Conservation (phyloP, 2,113 vertebrate species). For the Clupea harengus region DNA sequence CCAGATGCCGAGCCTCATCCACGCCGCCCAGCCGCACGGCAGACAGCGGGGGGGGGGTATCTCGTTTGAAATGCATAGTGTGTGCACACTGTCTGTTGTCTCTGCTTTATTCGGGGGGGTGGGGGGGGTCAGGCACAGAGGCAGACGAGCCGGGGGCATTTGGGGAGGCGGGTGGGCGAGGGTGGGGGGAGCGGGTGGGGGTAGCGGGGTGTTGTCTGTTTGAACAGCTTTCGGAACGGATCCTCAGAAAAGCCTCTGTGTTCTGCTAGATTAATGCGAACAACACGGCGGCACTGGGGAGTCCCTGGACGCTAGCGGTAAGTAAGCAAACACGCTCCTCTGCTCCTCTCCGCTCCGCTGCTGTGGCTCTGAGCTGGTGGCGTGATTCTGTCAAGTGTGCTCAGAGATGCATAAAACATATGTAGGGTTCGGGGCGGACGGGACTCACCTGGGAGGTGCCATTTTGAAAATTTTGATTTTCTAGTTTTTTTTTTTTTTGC, state of each 20-base stretch:
- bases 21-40: background rate
- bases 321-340: constrained; percentile 26
- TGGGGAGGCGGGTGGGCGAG: background rate
- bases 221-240: constrained; percentile 47
- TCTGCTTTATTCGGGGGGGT: constrained; percentile 18
- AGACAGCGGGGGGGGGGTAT: background rate
- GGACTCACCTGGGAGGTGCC: background rate
- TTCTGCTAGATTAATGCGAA: constrained; percentile 47
- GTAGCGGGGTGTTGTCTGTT: constrained; percentile 23
- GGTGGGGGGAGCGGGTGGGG: background rate
- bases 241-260: constrained; percentile 37
- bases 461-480: background rate
- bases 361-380: constrained; percentile 24
- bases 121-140: background rate
- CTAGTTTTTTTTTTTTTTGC: background rate
- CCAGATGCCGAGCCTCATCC: constrained; percentile 30
- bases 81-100: background rate
- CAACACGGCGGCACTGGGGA: constrained; percentile 32
- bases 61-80: constrained; percentile 25
- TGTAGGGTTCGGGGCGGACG: background rate
- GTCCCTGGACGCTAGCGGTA: constrained; percentile 28
- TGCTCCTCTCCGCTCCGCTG: background rate
- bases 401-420: background rate
- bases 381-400: background rate
- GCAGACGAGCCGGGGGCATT: background rate